These are phyloP conservation scores for Anastrepha ludens DNA, from an alignment of 1,140 invertebrate genomes.

Conservation along the genomic window DNA sequence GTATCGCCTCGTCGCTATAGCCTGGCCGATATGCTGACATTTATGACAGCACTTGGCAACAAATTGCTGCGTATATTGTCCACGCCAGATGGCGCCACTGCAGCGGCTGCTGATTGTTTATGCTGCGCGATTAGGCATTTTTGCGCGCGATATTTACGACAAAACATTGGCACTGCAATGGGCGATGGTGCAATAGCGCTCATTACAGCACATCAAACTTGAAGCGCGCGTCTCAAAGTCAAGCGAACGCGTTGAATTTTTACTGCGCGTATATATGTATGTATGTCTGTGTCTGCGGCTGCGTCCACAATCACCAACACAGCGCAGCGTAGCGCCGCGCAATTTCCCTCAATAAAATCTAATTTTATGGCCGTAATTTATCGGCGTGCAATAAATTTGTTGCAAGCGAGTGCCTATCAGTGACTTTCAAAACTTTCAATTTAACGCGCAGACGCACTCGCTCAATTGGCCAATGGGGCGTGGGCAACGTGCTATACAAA, in stretches of 20 bases:
- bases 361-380: conserved; percentile 43
- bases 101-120: neutral
- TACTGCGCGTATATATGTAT: neutral
- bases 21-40: conserved; percentile 22
- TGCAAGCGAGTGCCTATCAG: neutral
- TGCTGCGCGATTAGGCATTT: neutral
- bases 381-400: conserved; percentile 36
- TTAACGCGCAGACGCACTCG: conserved; percentile 27
- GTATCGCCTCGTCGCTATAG: neutral
- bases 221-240: neutral
- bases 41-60: conserved; percentile 50
- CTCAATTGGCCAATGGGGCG: neutral
- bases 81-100: conserved; percentile 28
- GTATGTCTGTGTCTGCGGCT: neutral
- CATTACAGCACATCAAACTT: neutral
- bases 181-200: neutral
- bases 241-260: neutral
- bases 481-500: conserved; percentile 6
- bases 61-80: conserved; percentile 5
- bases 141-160: conserved; percentile 4
- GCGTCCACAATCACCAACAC: neutral
- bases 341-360: conserved; percentile 41
- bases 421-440: conserved; percentile 50
- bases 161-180: neutral
- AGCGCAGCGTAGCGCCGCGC: neutral